phyloP scores from a whole-genome alignment of 2,797 vertebrate genomes.

The Aldrovandia affinis region DNA sequence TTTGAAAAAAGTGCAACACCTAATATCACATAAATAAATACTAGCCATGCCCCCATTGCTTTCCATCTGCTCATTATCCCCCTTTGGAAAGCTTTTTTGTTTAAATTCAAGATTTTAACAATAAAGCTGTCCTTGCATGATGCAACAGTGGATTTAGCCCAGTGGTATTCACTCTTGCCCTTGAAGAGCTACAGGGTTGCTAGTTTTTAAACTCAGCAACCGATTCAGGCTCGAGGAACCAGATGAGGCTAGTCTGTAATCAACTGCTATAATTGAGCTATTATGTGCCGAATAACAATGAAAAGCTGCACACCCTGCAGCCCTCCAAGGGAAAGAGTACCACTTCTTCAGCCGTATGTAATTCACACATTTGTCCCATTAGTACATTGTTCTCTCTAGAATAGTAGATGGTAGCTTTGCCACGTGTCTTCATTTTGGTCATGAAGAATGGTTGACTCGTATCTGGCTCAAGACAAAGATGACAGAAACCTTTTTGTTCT shows the following conservation, averaged over 20 bases:
- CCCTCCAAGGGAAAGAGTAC: too few relatives aligned
- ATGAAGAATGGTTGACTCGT: not conserved
- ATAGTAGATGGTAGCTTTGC: not conserved
- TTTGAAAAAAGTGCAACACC: too few relatives aligned
- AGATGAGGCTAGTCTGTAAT: not conserved
- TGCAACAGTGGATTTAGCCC: not conserved
- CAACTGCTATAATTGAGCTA: not conserved
- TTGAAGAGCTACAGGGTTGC: not conserved
- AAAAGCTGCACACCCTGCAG: too few relatives aligned
- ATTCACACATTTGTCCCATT: not conserved
- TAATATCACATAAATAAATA: not conserved
- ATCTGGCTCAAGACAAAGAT: conserved; percentile 4
- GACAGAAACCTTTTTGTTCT: not conserved
- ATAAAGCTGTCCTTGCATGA: not conserved
- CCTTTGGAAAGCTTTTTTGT: not conserved
- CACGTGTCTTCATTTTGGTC: not conserved
- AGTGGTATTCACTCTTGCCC: too few relatives aligned
- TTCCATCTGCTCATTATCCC: not conserved
- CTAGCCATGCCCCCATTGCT: not conserved
- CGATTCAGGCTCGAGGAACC: too few relatives aligned
- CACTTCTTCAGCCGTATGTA: not conserved
- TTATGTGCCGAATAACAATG: not conserved
- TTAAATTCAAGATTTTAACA: too few relatives aligned
- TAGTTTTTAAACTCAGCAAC: not conserved
- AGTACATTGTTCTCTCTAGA: not conserved